A percentile compares a stretch with the other conserved stretches of the same genome.
These are phyloP conservation scores for Salvelinus alpinus DNA, from an alignment of 2,113 vertebrate species.

Conservation along the genomic window DNA sequence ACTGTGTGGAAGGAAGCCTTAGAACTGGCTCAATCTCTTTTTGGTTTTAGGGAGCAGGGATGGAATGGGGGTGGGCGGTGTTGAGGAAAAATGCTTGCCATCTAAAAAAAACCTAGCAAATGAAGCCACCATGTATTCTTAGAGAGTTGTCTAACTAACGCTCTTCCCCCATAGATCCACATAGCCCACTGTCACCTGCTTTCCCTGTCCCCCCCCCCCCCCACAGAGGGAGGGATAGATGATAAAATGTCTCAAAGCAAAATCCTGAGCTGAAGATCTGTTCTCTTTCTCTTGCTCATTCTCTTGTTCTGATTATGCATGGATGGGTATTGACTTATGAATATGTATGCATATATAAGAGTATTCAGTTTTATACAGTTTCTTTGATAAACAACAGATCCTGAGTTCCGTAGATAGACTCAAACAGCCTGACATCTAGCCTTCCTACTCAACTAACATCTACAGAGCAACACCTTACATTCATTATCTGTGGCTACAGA, in stretches of 20 bases:
- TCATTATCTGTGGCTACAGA: slow-evolving; percentile 60
- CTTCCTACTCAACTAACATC: neutral
- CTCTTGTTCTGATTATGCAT: neutral
- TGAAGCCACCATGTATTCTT: slow-evolving; percentile 38
- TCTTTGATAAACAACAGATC: slow-evolving; percentile 35
- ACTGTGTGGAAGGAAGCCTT: slow-evolving; percentile 47
- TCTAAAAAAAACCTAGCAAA: slow-evolving; percentile 50
- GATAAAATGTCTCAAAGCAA: slow-evolving; percentile 26
- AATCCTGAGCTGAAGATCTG: slow-evolving; percentile 18
- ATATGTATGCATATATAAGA: neutral
- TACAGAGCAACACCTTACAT: slow-evolving; percentile 61
- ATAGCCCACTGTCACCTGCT: neutral
- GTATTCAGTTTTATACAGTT: neutral
- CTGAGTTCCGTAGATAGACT: slow-evolving; percentile 44
- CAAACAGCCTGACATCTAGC: slow-evolving; percentile 48
- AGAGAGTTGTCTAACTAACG: slow-evolving; percentile 3
- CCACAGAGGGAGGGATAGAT: slow-evolving; percentile 24
- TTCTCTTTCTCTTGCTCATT: slow-evolving; percentile 29
- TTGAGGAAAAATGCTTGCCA: slow-evolving; percentile 66
- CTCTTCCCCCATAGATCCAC: neutral
- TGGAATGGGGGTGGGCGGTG: slow-evolving; percentile 46
- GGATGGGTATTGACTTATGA: slow-evolving; percentile 2
- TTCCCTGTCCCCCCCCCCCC: slow-evolving; percentile 10
- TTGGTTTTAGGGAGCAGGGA: slow-evolving; percentile 46
- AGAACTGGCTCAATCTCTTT: slow-evolving; percentile 54